These are phyloP conservation scores for Phaenicophaeus curvirostris DNA, from an alignment of 2,797 vertebrate genomes.

Conservation along the genomic window DNA sequence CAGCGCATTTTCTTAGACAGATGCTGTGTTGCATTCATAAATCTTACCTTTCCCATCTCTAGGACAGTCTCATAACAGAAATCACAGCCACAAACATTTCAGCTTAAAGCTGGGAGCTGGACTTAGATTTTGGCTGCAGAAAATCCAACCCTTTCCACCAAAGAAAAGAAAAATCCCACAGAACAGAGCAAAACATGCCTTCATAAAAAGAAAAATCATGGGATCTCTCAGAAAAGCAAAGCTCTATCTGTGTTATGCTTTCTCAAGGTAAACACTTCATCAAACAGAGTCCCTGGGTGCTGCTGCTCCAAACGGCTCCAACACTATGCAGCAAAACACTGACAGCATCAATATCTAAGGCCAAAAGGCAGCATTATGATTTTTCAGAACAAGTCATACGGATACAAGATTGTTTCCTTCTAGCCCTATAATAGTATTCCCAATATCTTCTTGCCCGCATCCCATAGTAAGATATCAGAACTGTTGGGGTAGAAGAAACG, in stretches of 20 bases:
- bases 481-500: background rate
- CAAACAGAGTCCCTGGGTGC: fast-evolving
- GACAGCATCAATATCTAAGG: background rate
- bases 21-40: background rate
- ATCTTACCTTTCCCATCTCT: background rate
- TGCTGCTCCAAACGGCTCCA: background rate
- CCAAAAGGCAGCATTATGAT: background rate
- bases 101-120: background rate
- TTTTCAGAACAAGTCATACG: background rate
- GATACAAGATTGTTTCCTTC: background rate
- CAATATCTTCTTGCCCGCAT: background rate
- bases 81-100: background rate
- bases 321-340: background rate
- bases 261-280: background rate
- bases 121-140: background rate
- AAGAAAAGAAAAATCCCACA: too few relatives aligned
- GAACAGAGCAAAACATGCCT: fast-evolving
- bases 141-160: background rate
- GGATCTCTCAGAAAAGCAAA: background rate
- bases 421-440: background rate
- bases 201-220: background rate
- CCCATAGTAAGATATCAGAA: background rate
- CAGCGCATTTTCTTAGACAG: background rate
- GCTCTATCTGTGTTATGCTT: background rate
- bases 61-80: background rate